A percentile compares a stretch with the other conserved stretches of the same genome.
These are phyloP conservation scores for Eublepharis macularius DNA, from an alignment of 2,113 vertebrate genomes.

Conservation along the genomic window DNA sequence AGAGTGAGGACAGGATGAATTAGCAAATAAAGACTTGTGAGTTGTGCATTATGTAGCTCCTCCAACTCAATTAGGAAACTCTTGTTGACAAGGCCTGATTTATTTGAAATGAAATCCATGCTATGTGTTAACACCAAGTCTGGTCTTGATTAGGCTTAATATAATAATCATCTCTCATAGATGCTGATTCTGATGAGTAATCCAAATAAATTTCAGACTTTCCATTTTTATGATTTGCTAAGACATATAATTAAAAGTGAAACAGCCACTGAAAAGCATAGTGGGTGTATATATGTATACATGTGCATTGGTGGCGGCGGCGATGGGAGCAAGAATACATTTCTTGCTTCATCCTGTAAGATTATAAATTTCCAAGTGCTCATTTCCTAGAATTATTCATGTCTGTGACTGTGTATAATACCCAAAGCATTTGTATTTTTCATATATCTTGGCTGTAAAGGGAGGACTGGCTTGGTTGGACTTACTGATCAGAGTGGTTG, in stretches of 20 bases:
- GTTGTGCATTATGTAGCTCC: not conserved
- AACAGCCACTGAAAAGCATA: not conserved
- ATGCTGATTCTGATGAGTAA: constrained; percentile 43
- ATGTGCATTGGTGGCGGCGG: not conserved
- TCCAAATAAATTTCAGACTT: constrained; percentile 22
- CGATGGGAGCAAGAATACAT: not conserved
- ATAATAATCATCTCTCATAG: constrained; percentile 24
- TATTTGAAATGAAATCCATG: constrained; percentile 39
- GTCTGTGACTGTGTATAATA: not conserved
- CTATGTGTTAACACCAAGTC: constrained; percentile 48
- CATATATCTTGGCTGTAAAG: too few relatives aligned
- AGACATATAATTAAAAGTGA: constrained; percentile 11
- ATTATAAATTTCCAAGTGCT: not conserved
- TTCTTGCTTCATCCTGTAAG: not conserved
- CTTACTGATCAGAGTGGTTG: too few relatives aligned
- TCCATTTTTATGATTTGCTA: not conserved
- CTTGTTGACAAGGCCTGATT: constrained; percentile 28
- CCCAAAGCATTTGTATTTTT: not conserved
- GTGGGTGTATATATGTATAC: not conserved
- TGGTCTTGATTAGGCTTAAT: constrained; percentile 47
- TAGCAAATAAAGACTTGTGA: not conserved
- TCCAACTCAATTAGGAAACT: not conserved
- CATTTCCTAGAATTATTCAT: not conserved
- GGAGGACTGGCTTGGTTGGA: too few relatives aligned
- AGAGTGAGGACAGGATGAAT: accelerated